These are phyloP conservation scores for Hydrolagus colliei DNA, from an alignment of 2,797 vertebrate species.

Conservation along the genomic window DNA sequence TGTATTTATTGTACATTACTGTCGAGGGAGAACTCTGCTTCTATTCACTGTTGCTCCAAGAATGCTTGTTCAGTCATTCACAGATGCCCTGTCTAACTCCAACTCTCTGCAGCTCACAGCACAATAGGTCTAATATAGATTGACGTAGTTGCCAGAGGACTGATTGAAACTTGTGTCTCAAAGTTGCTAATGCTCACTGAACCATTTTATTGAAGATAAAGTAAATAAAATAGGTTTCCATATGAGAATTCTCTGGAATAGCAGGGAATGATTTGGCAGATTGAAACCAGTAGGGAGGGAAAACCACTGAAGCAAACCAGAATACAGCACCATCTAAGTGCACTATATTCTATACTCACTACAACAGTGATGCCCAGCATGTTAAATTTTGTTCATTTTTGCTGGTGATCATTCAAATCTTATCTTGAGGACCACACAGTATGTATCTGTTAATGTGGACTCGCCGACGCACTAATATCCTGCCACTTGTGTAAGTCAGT, in stretches of 20 bases:
- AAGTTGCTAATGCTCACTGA: slow-evolving; percentile 87
- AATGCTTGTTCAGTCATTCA: slow-evolving; percentile 42
- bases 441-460: neutral
- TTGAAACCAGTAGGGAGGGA: slow-evolving; percentile 55
- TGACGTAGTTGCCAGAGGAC: slow-evolving; percentile 62
- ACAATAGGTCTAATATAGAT: slow-evolving; percentile 63
- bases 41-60: slow-evolving; percentile 44
- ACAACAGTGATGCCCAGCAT: slow-evolving; percentile 34
- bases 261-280: slow-evolving; percentile 75
- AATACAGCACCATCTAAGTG: slow-evolving; percentile 34
- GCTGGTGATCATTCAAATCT: neutral
- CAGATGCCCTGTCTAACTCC: slow-evolving; percentile 45
- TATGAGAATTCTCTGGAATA: slow-evolving; percentile 80
- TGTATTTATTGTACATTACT: slow-evolving; percentile 58
- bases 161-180: slow-evolving; percentile 86
- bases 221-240: slow-evolving; percentile 91
- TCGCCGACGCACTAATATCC: neutral
- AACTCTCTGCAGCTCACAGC: slow-evolving; percentile 47
- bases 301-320: slow-evolving; percentile 48
- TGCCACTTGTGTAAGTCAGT: too few species aligned
- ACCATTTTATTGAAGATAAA: slow-evolving; percentile 96
- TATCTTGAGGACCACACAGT: neutral
- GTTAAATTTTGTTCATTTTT: neutral
- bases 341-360: slow-evolving; percentile 42
- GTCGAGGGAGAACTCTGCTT: slow-evolving; percentile 53